Evolutionary conservation across 2,113 vertebrate genomes (phyloP).

Genomic region (Antigone vipio): DNA sequence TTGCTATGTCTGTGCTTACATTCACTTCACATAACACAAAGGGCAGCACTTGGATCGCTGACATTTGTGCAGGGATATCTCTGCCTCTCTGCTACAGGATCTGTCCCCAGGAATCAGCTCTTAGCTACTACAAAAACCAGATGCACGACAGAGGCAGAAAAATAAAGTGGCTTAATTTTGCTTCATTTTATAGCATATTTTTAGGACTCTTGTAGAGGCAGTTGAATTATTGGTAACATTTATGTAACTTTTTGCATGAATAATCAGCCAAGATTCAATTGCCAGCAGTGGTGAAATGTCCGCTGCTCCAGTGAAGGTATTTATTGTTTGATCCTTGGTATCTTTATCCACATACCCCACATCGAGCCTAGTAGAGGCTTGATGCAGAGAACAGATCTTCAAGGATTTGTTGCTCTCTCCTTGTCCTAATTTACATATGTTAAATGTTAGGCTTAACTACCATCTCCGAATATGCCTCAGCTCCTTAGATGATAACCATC

Average conservation of each 20-base stretch:
- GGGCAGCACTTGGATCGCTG: not conserved
- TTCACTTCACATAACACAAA: not conserved
- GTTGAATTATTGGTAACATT: not conserved
- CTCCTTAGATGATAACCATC: not conserved
- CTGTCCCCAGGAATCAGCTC: not conserved
- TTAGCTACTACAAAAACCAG: not conserved
- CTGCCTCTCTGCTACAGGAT: not conserved
- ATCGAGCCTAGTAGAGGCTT: not conserved
- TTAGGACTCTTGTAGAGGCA: not conserved
- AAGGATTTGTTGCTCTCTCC: not conserved
- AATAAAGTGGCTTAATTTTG: not conserved
- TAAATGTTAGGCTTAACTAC: not conserved
- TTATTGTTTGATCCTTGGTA: not conserved
- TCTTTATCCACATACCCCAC: not conserved
- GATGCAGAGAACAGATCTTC: not conserved
- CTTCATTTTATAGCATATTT: not conserved
- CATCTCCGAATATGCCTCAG: not conserved
- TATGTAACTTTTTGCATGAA: not conserved
- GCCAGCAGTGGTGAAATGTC: not conserved
- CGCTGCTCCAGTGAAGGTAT: not conserved
- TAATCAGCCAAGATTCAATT: not conserved
- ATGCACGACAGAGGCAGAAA: not conserved
- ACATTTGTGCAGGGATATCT: not conserved
- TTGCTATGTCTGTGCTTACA: not conserved
- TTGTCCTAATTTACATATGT: not conserved